Percentiles rank a stretch among this genome's conserved stretches.
These are phyloP conservation scores for Ctenopoma kingsleyae DNA, from an alignment of 2,797 vertebrate species.

Conservation along the genomic window DNA sequence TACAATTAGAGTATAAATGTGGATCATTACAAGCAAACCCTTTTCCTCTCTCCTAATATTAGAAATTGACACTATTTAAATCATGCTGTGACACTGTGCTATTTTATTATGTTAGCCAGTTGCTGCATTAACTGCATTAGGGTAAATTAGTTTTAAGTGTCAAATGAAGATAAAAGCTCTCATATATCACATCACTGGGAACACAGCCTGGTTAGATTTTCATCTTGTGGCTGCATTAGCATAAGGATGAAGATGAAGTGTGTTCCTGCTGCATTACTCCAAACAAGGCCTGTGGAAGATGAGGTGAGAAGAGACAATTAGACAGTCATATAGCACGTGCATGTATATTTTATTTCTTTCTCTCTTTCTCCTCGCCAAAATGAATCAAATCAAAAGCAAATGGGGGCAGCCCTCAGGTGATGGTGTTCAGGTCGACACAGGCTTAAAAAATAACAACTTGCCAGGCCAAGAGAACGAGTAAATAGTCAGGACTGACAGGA, in stretches of 20 bases:
- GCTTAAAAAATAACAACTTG: slow-evolving; percentile 1
- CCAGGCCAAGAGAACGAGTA: not conserved
- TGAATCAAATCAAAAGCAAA: slow-evolving; percentile 36
- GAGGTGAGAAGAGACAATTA: slow-evolving; percentile 20
- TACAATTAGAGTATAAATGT: slow-evolving; percentile 20
- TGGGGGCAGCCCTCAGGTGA: slow-evolving; percentile 8
- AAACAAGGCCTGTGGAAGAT: slow-evolving; percentile 4
- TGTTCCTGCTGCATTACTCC: slow-evolving; percentile 17
- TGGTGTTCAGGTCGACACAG: slow-evolving; percentile 17
- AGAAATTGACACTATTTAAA: slow-evolving; percentile 18
- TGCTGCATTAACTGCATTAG: slow-evolving; percentile 14
- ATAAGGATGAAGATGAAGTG: slow-evolving; percentile 44
- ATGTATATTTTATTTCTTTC: slow-evolving; percentile 10
- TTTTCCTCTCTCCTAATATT: not conserved
- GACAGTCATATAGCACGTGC: slow-evolving; percentile 10
- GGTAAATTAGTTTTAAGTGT: slow-evolving; percentile 13
- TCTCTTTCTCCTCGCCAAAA: not conserved
- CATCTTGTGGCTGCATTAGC: slow-evolving; percentile 46
- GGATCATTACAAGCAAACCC: slow-evolving; percentile 18
- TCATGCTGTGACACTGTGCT: slow-evolving; percentile 17
- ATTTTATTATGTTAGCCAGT: not conserved
- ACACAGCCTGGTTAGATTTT: slow-evolving; percentile 33
- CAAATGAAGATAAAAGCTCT: slow-evolving; percentile 36
- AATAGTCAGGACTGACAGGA: not conserved
- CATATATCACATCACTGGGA: slow-evolving; percentile 37